phyloP scores from a whole-genome alignment of 2,797 vertebrate genomes.

The Falco biarmicus region DNA sequence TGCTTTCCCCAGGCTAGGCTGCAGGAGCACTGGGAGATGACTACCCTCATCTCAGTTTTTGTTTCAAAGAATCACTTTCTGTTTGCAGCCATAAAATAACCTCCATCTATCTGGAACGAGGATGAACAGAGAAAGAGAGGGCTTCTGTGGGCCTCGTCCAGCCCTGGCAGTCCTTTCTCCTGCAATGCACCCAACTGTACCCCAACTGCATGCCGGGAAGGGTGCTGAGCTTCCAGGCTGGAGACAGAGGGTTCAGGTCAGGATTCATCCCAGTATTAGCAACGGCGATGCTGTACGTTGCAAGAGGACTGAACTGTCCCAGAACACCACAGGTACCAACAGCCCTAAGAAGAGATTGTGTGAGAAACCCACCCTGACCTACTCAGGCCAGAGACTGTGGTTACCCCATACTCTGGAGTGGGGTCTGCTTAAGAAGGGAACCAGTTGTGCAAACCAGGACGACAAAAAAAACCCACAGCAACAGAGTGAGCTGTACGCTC shows the following conservation, averaged over 20 bases:
- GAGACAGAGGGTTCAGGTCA: background rate
- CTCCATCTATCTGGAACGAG: background rate
- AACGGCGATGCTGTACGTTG: fast-evolving
- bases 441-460: background rate
- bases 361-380: background rate
- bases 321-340: background rate
- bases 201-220: background rate
- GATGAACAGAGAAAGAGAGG: background rate
- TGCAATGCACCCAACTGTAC: background rate
- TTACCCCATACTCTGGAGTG: fast-evolving
- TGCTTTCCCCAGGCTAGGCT: background rate
- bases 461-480: background rate
- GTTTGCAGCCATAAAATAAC: background rate
- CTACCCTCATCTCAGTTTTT: background rate
- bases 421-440: background rate
- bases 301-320: background rate
- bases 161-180: background rate
- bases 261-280: background rate
- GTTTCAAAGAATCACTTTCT: background rate
- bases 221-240: background rate
- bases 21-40: background rate
- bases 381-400: background rate
- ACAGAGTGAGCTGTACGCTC: background rate
- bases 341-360: background rate
- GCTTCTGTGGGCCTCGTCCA: background rate